These are phyloP conservation scores for Deroplatys truncata DNA, from an alignment of 2,888 invertebrate genomes.

Conservation along the genomic window DNA sequence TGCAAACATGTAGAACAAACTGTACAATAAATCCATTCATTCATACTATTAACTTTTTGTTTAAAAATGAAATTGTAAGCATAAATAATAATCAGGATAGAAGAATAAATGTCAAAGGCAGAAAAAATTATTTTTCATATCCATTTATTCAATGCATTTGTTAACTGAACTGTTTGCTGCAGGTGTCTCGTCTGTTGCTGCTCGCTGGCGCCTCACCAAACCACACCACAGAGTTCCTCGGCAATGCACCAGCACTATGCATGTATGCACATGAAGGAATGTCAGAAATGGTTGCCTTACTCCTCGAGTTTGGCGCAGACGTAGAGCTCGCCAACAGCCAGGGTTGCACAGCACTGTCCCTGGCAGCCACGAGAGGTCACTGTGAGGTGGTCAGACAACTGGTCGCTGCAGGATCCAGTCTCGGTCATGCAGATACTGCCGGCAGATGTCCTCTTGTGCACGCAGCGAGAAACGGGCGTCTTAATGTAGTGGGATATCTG, in stretches of 20 bases:
- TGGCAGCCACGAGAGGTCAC: conserved; percentile 85
- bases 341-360: conserved; percentile 81
- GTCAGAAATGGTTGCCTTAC: conserved; percentile 80
- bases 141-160: too few species aligned
- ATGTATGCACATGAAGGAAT: conserved; percentile 91
- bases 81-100: too few species aligned
- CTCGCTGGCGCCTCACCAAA: conserved; percentile 87
- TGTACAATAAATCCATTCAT: too few species aligned
- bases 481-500: conserved; percentile 82
- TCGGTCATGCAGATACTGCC: conserved; percentile 75
- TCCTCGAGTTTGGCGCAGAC: conserved; percentile 90
- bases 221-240: conserved; percentile 72
- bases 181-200: conserved; percentile 82
- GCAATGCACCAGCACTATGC: conserved; percentile 79
- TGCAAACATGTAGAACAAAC: too few species aligned
- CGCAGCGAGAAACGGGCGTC: conserved; percentile 82
- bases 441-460: conserved; percentile 85
- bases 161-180: too few species aligned
- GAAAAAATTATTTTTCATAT: too few species aligned
- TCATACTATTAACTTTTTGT: too few species aligned
- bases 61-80: too few species aligned
- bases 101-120: too few species aligned
- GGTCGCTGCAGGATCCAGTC: conserved; percentile 61
- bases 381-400: conserved; percentile 75
- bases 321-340: conserved; percentile 80